A percentile compares a stretch with the other conserved stretches of the same genome.
These are phyloP conservation scores for Aethina tumida DNA, from an alignment of 1,140 invertebrate genomes.

Conservation along the genomic window DNA sequence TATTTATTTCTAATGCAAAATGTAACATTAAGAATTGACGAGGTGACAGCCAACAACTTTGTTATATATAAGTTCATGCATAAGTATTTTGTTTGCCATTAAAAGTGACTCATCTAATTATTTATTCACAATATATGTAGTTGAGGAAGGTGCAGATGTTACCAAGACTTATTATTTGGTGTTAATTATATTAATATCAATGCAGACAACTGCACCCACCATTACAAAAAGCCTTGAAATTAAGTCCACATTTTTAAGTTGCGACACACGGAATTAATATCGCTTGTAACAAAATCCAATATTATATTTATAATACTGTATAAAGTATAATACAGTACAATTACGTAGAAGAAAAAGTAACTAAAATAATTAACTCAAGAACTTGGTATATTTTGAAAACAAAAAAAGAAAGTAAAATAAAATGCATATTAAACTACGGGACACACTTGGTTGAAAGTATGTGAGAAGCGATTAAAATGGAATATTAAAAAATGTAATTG, in stretches of 20 bases:
- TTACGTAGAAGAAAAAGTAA: constrained; percentile 6
- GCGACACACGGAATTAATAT: constrained; percentile 7
- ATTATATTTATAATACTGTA: constrained; percentile 11
- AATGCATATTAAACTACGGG: constrained; percentile 1
- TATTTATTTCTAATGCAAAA: no score
- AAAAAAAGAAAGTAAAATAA: constrained; percentile 1
- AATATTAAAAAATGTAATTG: not conserved
- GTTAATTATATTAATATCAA: constrained; percentile 11
- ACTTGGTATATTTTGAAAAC: constrained; percentile 2
- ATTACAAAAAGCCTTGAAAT: constrained; percentile 23
- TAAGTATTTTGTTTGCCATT: constrained; percentile 20
- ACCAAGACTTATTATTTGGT: constrained; percentile 4
- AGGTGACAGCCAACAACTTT: no score
- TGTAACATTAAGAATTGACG: no score
- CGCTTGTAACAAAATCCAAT: constrained; percentile 12
- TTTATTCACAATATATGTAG: constrained; percentile 19
- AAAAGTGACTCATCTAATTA: constrained; percentile 18
- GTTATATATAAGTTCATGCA: no score
- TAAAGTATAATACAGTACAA: constrained; percentile 9
- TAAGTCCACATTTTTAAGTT: constrained; percentile 15
- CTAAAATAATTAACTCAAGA: not conserved
- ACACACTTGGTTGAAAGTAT: constrained; percentile 1
- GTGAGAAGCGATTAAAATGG: not conserved
- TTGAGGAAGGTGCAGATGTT: constrained; percentile 21
- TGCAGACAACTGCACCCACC: constrained; percentile 19